Evolutionary conservation across 1,140 invertebrate species (phyloP), one percentile per base, ranked within the genome.

Genomic region (Mercenaria mercenaria): DNA sequence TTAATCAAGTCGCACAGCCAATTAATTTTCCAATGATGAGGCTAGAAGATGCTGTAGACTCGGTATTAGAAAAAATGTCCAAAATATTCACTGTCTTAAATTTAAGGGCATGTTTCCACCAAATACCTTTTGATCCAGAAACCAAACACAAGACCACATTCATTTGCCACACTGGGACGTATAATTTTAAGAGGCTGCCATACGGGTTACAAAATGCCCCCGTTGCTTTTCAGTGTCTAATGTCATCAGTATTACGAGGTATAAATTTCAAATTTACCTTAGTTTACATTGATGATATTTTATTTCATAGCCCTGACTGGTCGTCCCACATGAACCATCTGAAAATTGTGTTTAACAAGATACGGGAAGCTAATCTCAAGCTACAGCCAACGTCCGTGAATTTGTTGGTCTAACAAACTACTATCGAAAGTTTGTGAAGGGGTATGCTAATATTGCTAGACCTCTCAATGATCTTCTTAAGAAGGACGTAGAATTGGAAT

Each of bases 391-490:
- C 4, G 92, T 92, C 69, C 92, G 92, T 84, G 61, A 84, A 29
- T 93, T 91, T 87, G 77, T 97, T 4, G 96, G 96, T 1, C 74
- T 97, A 26, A 80, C 94, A 56, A 95, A 95, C 79, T 96, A 95
- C 83, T 94, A 95, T 82, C 74, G 94, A 13, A 92, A 47, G 39
- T 93, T 96, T 90, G 93, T 96, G 32, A 93, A 84, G 72, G 92
- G 93, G 59, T 95, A 90, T 86, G 90, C 94, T n/a, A 67, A 94
- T 87, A 80, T 94, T 20, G 95, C 95, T n/a, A 89, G 88, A 41
- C 91, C 95, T 56, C 32, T 84, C 1, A 52, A 76, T 76, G 41
- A 52, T 13, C 86, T 97, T n/a, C 83, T 95, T 43, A 95, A 95
- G 86, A 95, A 96, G 87, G 92, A 96, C 26, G 37, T 39, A 3